Evolutionary conservation across 2,113 vertebrate species (phyloP), one percentile per base, ranked within the genome.

Genomic region (Catharus minimus): DNA sequence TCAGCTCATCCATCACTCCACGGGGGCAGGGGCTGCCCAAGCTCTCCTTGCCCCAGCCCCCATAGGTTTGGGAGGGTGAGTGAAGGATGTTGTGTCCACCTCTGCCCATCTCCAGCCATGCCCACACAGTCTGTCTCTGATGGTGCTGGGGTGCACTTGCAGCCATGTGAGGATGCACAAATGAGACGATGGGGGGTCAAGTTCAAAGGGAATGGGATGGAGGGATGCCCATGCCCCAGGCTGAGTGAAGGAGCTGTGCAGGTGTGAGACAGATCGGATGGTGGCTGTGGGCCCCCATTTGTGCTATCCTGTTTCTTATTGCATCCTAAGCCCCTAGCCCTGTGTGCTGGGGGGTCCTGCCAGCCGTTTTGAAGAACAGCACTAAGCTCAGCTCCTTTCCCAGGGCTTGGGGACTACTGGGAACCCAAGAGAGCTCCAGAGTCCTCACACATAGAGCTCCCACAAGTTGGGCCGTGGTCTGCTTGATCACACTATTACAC

Each of bases 1-100:
- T 97, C 98, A 98, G 97, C 96, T 97, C 97, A 95, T 98, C 96
- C 97, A 98, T 98, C 98, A 96, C 30, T 73, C n/a, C 0, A 18
- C 2, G 56, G 81, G 83, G 83, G 91, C 74, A 83, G 46, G 71
- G 38, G 58, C 89, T 90, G 80, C 80, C 76, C 72, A 30, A 39
- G 78, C 66, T 79, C 58, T 47, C 50, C 66, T 66, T 78, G 32
- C 16, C 57, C 49, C 66, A 58, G 36, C 33, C 72, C 78, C 78
- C 49, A 16, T 14, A 13, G 44, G 23, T 78, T 68, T 60, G 66
- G 57, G 65, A 91, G 44, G 49, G 57, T 43, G 85, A 62, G 32
- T 0, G 0, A 73, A 93, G 43, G 67, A 58, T 78, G 47, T 28
- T 0, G 0, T 24, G 58, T 32, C 23, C 46, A 44, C 12, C 24